These are phyloP conservation scores for Trididemnum clinides DNA, from an alignment of 23 tunicate species.

Conservation along the genomic window DNA sequence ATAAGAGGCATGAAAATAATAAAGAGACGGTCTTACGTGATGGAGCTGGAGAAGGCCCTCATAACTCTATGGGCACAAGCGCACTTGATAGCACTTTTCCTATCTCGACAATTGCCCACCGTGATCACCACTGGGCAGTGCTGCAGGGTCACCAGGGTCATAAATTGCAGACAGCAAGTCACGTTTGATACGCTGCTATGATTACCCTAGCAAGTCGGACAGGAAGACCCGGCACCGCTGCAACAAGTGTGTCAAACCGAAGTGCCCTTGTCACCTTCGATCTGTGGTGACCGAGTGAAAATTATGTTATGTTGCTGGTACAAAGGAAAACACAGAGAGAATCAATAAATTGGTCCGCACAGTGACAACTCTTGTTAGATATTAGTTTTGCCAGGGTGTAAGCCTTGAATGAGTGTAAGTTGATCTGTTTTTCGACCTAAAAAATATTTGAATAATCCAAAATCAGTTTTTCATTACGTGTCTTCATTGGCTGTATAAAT, in stretches of 20 bases:
- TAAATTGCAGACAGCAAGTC: background rate
- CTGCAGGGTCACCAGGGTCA: background rate
- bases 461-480: background rate
- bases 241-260: background rate
- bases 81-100: background rate
- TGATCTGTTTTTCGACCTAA: background rate
- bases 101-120: background rate
- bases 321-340: background rate
- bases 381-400: background rate
- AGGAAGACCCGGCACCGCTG: background rate
- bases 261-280: background rate
- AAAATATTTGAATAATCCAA: background rate
- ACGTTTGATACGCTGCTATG: background rate
- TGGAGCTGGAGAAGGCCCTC: background rate
- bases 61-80: background rate
- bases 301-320: background rate
- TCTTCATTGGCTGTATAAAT: background rate
- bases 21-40: background rate
- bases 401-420: background rate
- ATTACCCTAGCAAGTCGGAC: background rate
- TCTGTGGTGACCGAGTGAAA: background rate
- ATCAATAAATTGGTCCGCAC: background rate
- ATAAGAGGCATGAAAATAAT: background rate
- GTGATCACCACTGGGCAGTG: background rate
- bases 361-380: background rate